Conservation (phyloP, 2,888 invertebrate genomes). For the Salpingus planirostris region DNA sequence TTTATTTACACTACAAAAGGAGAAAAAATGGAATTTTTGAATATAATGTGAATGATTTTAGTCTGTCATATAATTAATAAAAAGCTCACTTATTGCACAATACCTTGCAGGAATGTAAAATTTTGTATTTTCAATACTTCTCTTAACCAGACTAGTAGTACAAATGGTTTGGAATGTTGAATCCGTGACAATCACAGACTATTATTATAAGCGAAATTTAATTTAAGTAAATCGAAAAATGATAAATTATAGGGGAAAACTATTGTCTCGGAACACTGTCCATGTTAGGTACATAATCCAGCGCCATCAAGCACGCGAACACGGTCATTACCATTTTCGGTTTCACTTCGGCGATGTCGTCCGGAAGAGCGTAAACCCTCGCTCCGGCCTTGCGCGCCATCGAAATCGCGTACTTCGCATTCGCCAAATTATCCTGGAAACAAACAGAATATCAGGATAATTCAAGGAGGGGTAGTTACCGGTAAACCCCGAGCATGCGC, state of each 20-base stretch:
- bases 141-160: constrained; percentile 20
- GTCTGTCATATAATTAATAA: too few species aligned
- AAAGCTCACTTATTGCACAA: constrained; percentile 15
- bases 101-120: constrained; percentile 7
- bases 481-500: too few species aligned
- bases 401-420: constrained; percentile 99
- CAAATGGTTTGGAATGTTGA: constrained; percentile 18
- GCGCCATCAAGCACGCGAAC: constrained; percentile 97
- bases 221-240: constrained; percentile 6
- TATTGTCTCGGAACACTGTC: constrained; percentile 41
- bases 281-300: constrained; percentile 90
- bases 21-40: too few species aligned
- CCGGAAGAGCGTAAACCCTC: constrained; percentile 94
- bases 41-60: too few species aligned
- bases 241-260: constrained; percentile 4
- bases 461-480: neutral
- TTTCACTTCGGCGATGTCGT: constrained; percentile 97
- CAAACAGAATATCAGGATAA: constrained; percentile 6
- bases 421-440: constrained; percentile 81
- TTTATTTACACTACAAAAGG: too few species aligned
- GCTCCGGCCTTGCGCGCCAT: constrained; percentile 97
- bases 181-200: constrained; percentile 14
- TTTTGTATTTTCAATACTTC: constrained; percentile 20
- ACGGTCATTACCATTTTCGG: constrained; percentile 99
- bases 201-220: constrained; percentile 6